A percentile compares a stretch with the other conserved stretches of the same genome.
Conservation (phyloP, 2,113 vertebrate species). For the Gadus macrocephalus region DNA sequence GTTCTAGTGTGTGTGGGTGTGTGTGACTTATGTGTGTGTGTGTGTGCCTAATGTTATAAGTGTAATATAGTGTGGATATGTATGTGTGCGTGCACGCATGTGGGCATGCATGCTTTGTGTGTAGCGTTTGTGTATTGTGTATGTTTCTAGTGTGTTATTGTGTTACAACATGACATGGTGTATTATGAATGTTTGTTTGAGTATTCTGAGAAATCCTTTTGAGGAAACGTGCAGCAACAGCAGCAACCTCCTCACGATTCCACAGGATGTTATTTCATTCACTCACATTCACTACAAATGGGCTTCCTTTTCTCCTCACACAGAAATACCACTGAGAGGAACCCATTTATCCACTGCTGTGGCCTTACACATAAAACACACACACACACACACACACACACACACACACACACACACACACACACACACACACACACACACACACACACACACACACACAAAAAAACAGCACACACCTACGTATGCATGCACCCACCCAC, state of each 20-base stretch:
- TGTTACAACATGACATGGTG: neutral
- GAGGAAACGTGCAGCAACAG: slow-evolving; percentile 42
- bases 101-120: slow-evolving; percentile 8
- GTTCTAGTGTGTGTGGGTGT: slow-evolving; percentile 11
- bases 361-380: neutral
- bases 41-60: neutral
- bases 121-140: slow-evolving; percentile 9
- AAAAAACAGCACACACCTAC: slow-evolving; percentile 17
- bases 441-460: neutral
- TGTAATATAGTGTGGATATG: neutral
- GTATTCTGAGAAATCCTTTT: slow-evolving; percentile 18
- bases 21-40: neutral
- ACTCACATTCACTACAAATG: slow-evolving; percentile 50
- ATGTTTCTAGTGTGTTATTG: neutral
- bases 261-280: slow-evolving; percentile 49
- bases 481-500: slow-evolving; percentile 17
- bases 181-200: neutral
- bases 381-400: slow-evolving; percentile 11
- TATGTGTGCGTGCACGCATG: slow-evolving; percentile 8
- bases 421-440: slow-evolving; percentile 14
- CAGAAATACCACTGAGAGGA: slow-evolving; percentile 31
- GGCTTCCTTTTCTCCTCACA: slow-evolving; percentile 57
- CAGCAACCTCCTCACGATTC: slow-evolving; percentile 19
- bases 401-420: slow-evolving; percentile 6
- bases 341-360: slow-evolving; percentile 28